Evolutionary conservation across 2,797 vertebrate genomes (phyloP), one percentile per base, ranked within the genome.

Genomic region (Knipowitschia caucasica): DNA sequence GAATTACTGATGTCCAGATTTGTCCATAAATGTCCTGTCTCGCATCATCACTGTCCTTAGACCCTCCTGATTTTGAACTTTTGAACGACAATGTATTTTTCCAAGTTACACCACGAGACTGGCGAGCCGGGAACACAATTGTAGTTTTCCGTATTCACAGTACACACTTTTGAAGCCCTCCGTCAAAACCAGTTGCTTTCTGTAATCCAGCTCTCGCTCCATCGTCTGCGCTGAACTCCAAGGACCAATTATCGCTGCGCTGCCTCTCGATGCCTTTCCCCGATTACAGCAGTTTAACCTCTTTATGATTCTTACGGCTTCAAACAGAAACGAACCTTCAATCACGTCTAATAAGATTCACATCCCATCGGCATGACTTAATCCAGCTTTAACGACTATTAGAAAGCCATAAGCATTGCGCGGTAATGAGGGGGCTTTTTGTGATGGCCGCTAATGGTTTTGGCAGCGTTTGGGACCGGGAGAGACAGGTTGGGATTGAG

Each of bases 401-500:
- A 59, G 50, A 51, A 57, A 58, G 26, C 42, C 59, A 61, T 45
- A 67, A 69, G 60, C 61, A 55, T 62, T 64, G 52, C 46, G 26
- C n/a, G 42, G 25, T 26, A 66, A 77, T 73, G 59, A 69, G 17
- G n/a, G 49, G 34, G 27, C 64, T 27, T 63, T 82, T 71, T 53
- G 42, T 73, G 52, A 59, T 59, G 62, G 70, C 62, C 30, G 15
- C 39, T 71, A 73, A 77, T 67, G 56, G 52, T 56, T 36, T 64
- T 69, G 14, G 47, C 30, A 18, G 21, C 64, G 72, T 84, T 75
- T 67, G 58, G 62, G 51, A 57, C 38, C 34, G 69, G n/a, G 70
- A 38, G 63, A 44, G 62, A 83, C 86, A 88, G 88, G 82, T 88
- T 84, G 76, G 80, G 71, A 82, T 73, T 74, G 82, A 88, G 81